These are phyloP conservation scores for Andrena bicolor DNA, from an alignment of 2,888 invertebrate species.

Conservation along the genomic window DNA sequence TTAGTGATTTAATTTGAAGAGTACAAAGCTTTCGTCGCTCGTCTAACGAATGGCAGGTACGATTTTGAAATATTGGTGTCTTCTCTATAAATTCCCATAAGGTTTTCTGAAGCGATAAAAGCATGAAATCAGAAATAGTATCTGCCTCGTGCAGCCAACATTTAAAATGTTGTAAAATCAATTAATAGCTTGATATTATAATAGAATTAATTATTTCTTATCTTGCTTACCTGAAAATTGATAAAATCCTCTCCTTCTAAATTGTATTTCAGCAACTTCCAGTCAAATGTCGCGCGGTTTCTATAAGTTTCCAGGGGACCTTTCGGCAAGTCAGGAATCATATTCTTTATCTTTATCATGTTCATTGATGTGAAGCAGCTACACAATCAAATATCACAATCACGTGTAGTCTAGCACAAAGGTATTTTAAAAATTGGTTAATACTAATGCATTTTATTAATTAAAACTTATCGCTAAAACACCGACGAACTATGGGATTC, in stretches of 20 bases:
- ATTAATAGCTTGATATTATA: not conserved
- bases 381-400: not conserved
- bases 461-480: not conserved
- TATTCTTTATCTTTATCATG: slow-evolving; percentile 7
- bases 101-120: slow-evolving; percentile 18
- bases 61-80: slow-evolving; percentile 32
- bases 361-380: not conserved
- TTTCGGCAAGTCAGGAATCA: slow-evolving; percentile 31
- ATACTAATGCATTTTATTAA: not conserved
- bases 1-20: slow-evolving; percentile 25
- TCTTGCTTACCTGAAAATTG: slow-evolving; percentile 27
- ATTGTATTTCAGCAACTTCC: slow-evolving; percentile 41
- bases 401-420: not conserved
- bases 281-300: slow-evolving; percentile 42
- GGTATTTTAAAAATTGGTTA: not conserved
- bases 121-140: not conserved
- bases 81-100: slow-evolving; percentile 42
- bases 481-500: not conserved
- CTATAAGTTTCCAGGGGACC: slow-evolving; percentile 43
- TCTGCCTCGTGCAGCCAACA: no score
- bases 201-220: not conserved
- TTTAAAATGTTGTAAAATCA: not conserved
- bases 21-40: slow-evolving; percentile 41
- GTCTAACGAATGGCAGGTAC: slow-evolving; percentile 24
- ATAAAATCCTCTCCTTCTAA: slow-evolving; percentile 44